Evolutionary conservation across 2,888 invertebrate genomes (phyloP), one percentile per base, ranked within the genome.

Genomic region (Atherix ibis): DNA sequence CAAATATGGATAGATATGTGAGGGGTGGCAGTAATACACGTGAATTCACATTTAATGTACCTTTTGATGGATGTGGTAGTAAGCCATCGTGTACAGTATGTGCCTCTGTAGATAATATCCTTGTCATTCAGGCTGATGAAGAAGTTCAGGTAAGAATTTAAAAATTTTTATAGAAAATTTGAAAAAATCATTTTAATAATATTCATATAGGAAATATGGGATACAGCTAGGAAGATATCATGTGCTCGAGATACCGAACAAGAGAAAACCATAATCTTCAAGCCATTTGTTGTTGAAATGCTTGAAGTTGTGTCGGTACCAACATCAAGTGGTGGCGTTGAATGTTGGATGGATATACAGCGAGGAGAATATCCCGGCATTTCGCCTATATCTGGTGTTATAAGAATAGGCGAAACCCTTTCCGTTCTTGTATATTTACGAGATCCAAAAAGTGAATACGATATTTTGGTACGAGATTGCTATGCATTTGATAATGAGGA

Each of bases 341-440:
- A 78, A 46, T 77, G 76, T 56, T 80, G 78, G 77, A 79, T 80
- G 78, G 78, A 79, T 44, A 76, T 79, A 39, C 22, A 24, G 25
- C 29, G 29, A 12, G 79, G 79, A 48, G 63, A 67, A 43, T 79
- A 71, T 53, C 80, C 80, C 17, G 71, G 74, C 45, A 74, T 75
- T 51, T 59, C 66, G 43, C 71, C 74, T 4, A 62, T 78, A 17
- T 64, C 68, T 42, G 65, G 68, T 35, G 66, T 70, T 6, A 71
- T 79, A 25, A 72, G 71, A 55, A 73, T 78, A 38, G 80, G 80
- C 5, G 76, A 77, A 47, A 70, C 73, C 37, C 62, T 80, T 16
- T 74, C 76, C 0, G 69, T 80, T 31, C 59, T 78, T 16, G 73
- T 80, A 1, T 77, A 76, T 53, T 62, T 79, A 32, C 73, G 72